These are phyloP conservation scores for Amphiprion ocellaris DNA, from an alignment of 2,113 vertebrate species.

Conservation along the genomic window DNA sequence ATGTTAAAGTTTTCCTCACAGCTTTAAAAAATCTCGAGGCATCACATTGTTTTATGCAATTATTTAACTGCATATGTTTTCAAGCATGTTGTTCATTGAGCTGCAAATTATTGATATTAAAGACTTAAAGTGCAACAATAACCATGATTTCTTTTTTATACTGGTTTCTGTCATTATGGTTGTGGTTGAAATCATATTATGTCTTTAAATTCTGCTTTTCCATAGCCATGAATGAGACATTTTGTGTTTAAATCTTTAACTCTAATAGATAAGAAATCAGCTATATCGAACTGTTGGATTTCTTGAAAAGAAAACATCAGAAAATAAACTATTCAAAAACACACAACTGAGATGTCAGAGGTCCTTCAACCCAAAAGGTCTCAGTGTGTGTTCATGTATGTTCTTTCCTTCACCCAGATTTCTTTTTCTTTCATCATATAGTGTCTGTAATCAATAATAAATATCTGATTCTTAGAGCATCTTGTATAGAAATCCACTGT, in stretches of 20 bases:
- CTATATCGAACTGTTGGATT: too few relatives aligned
- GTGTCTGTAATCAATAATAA: constrained; percentile 2
- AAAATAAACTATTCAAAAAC: too few relatives aligned
- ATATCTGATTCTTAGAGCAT: constrained; percentile 12
- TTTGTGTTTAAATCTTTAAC: too few relatives aligned
- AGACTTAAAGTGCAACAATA: too few relatives aligned
- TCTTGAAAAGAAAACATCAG: too few relatives aligned
- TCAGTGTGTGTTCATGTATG: not conserved
- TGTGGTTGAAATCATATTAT: too few relatives aligned
- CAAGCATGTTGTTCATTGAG: not conserved
- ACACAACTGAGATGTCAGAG: not conserved
- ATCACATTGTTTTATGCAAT: not conserved
- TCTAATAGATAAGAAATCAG: too few relatives aligned
- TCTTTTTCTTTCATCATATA: constrained; percentile 36
- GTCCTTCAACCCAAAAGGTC: constrained; percentile 34
- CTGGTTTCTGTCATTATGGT: too few relatives aligned
- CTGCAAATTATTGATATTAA: not conserved
- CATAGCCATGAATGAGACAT: too few relatives aligned
- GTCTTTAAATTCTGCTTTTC: too few relatives aligned
- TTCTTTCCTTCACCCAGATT: not conserved
- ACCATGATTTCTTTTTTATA: too few relatives aligned
- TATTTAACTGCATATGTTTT: not conserved
- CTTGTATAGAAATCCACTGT: not conserved
- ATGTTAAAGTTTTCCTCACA: constrained; percentile 14
- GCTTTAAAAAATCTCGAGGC: not conserved